Conservation (phyloP, 2,797 vertebrate species). For the Peromyscus melanophrys region DNA sequence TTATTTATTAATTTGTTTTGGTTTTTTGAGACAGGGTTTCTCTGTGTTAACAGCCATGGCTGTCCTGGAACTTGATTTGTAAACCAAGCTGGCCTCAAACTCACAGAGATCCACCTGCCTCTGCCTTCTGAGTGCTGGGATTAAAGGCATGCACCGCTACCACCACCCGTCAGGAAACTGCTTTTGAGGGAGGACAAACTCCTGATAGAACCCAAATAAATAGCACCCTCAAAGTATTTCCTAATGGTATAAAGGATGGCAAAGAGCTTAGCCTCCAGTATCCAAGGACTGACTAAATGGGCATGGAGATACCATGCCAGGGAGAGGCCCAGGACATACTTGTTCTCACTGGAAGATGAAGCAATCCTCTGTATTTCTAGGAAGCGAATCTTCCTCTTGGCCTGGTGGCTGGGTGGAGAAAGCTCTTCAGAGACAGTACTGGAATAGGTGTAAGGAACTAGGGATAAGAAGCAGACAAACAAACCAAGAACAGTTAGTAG, state of each 20-base stretch:
- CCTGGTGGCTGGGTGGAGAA: slow-evolving; percentile 89
- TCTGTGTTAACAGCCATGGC: not conserved
- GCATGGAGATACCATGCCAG: not conserved
- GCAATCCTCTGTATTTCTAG: slow-evolving; percentile 94
- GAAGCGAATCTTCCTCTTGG: slow-evolving; percentile 91
- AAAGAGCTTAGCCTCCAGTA: slow-evolving; percentile 5
- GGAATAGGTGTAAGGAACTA: slow-evolving; percentile 75
- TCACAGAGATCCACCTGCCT: not conserved
- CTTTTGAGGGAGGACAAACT: slow-evolving; percentile 23
- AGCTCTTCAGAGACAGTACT: slow-evolving; percentile 88
- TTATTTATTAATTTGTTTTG: not conserved
- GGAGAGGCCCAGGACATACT: slow-evolving; percentile 80
- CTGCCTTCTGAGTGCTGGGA: no score
- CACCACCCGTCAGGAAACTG: not conserved
- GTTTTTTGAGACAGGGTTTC: not conserved
- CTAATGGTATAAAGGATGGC: not conserved
- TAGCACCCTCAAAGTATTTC: not conserved
- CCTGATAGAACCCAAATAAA: not conserved
- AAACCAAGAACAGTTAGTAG: slow-evolving; percentile 9
- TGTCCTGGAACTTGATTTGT: not conserved
- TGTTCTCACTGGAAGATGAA: slow-evolving; percentile 90
- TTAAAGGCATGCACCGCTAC: not conserved
- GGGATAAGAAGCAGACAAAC: not conserved
- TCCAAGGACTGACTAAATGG: not conserved
- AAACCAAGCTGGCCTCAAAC: not conserved